Conservation (phyloP, 2,797 vertebrate species). For the Borostomias antarcticus region DNA sequence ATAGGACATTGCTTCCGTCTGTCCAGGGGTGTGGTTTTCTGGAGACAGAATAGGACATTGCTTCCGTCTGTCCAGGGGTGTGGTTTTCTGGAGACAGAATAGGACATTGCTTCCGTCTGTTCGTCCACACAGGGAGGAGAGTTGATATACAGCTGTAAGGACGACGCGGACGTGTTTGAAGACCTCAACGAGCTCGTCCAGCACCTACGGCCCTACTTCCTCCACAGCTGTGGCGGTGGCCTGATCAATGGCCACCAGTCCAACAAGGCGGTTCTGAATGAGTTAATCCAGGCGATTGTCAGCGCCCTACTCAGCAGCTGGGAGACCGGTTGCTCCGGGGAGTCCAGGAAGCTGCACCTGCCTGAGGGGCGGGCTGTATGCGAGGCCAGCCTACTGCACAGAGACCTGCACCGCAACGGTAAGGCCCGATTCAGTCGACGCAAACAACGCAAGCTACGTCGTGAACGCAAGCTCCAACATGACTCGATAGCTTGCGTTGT, state of each 20-base stretch:
- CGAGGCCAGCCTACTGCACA: slow-evolving; percentile 86
- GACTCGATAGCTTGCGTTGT: no score
- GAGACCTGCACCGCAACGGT: slow-evolving; percentile 84
- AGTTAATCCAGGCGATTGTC: slow-evolving; percentile 75
- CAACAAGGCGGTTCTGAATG: slow-evolving; percentile 58
- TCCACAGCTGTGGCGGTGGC: slow-evolving; percentile 81
- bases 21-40: no score
- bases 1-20: no score
- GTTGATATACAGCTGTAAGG: slow-evolving; percentile 91
- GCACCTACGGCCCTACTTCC: slow-evolving; percentile 92
- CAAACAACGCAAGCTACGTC: no score
- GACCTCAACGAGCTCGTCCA: slow-evolving; percentile 86
- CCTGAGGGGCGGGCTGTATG: slow-evolving; percentile 84
- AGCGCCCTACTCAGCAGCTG: slow-evolving; percentile 82
- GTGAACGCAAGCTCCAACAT: no score
- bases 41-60: background rate
- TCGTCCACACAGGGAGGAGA: slow-evolving; percentile 83
- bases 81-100: no score
- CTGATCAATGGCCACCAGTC: slow-evolving; percentile 79
- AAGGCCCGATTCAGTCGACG: no score
- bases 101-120: background rate
- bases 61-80: background rate
- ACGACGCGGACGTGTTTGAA: slow-evolving; percentile 75
- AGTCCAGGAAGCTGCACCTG: slow-evolving; percentile 66
- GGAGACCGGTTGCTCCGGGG: slow-evolving; percentile 69